phyloP scores from a whole-genome alignment of 1,140 invertebrate species.

The Cryptotermes secundus region DNA sequence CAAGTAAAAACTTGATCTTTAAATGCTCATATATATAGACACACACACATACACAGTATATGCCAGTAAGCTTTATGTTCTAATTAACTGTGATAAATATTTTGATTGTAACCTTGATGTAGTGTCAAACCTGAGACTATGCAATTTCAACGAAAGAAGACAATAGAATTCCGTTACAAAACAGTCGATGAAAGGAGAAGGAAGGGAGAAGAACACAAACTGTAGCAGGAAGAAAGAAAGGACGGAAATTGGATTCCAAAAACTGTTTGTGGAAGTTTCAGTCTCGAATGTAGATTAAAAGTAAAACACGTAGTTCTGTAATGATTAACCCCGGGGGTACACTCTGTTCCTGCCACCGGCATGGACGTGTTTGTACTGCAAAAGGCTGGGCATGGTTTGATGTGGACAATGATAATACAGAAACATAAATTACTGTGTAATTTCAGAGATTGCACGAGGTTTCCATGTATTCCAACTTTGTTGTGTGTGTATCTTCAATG shows the following conservation, averaged over 20 bases:
- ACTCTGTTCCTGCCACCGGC: not conserved
- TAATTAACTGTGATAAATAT: not conserved
- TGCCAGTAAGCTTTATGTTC: not conserved
- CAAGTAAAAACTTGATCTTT: too few species aligned
- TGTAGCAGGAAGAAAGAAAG: not conserved
- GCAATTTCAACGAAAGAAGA: not conserved
- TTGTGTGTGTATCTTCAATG: not conserved
- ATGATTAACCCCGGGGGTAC: not conserved
- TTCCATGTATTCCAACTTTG: not conserved
- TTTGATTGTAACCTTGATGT: not conserved
- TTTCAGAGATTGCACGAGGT: not conserved
- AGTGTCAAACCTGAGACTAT: not conserved
- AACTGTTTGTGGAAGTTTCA: not conserved
- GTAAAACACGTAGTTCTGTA: constrained; percentile 7
- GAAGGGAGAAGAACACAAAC: not conserved
- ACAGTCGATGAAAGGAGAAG: not conserved
- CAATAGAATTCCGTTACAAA: not conserved
- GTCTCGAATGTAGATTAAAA: not conserved
- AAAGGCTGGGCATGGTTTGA: not conserved
- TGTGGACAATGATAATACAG: not conserved
- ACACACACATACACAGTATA: too few species aligned
- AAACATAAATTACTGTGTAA: not conserved
- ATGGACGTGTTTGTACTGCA: not conserved
- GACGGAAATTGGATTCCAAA: constrained; percentile 5
- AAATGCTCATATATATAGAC: too few species aligned